A percentile compares a stretch with the other conserved stretches of the same genome.
phyloP scores from a whole-genome alignment of 1,140 invertebrate genomes.

The Anastrepha obliqua region DNA sequence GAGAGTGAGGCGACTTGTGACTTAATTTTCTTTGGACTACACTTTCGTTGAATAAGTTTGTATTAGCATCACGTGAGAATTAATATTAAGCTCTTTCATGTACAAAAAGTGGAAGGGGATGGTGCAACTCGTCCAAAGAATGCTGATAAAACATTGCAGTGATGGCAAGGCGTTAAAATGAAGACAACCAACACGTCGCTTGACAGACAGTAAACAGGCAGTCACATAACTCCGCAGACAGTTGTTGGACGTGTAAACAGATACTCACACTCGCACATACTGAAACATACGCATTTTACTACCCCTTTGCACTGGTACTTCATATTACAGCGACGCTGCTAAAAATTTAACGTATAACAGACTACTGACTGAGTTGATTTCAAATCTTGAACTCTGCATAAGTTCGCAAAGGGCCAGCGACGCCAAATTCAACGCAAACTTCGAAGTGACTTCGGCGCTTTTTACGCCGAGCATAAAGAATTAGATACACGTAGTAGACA shows the following conservation, averaged over 20 bases:
- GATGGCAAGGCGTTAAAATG: not conserved
- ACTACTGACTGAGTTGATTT: not conserved
- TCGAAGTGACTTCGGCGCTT: not conserved
- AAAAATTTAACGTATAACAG: slow-evolving; percentile 3
- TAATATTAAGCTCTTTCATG: not conserved
- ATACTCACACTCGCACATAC: not conserved
- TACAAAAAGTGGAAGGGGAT: not conserved
- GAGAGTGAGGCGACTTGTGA: not conserved
- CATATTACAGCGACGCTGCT: not conserved
- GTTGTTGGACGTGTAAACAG: not conserved
- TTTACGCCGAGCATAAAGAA: not conserved
- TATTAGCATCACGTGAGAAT: not conserved
- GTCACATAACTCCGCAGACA: too few relatives aligned
- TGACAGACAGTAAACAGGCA: not conserved
- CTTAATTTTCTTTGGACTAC: not conserved
- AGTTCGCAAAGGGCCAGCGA: too few relatives aligned
- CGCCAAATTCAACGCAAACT: not conserved
- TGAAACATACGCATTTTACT: too few relatives aligned
- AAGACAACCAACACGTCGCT: not conserved
- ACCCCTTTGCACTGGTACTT: not conserved
- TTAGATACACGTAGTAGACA: not conserved
- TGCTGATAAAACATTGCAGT: not conserved
- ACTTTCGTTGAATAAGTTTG: not conserved
- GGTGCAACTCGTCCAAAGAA: not conserved
- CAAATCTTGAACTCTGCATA: not conserved